Percentiles rank a stretch among this genome's conserved stretches.
Evolutionary conservation across 2,113 vertebrate genomes (phyloP).

Genomic region (Nibea albiflora): DNA sequence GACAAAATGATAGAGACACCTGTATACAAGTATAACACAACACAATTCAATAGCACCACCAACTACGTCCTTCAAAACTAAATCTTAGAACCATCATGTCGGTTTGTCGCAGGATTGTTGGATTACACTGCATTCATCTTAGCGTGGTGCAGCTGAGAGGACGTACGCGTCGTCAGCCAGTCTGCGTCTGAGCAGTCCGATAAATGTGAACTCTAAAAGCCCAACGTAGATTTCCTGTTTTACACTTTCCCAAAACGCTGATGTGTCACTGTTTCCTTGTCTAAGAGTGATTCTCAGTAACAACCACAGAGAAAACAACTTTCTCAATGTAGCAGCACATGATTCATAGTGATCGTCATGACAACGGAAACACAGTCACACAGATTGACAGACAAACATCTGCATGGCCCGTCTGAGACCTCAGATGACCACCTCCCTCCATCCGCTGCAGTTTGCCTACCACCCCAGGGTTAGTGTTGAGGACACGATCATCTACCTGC

Average conservation of each 20-base stretch:
- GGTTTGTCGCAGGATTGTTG: background rate
- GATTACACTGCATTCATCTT: background rate
- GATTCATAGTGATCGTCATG: background rate
- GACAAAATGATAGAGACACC: background rate
- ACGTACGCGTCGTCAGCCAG: background rate
- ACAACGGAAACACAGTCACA: constrained; percentile 19
- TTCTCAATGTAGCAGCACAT: background rate
- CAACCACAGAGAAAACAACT: background rate
- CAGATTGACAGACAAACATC: background rate
- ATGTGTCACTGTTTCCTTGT: background rate
- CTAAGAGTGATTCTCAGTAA: background rate
- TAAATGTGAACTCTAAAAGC: too few relatives aligned
- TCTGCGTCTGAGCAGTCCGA: too few relatives aligned
- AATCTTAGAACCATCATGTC: too few relatives aligned
- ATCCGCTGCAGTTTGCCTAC: too few relatives aligned
- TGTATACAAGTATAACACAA: background rate
- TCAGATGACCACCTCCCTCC: too few relatives aligned
- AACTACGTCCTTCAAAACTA: too few relatives aligned
- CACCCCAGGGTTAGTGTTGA: too few relatives aligned
- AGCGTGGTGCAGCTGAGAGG: too few relatives aligned
- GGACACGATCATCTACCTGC: too few relatives aligned
- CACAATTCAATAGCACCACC: background rate
- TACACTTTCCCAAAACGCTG: background rate
- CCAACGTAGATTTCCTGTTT: background rate
- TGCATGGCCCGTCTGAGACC: too few relatives aligned